These are phyloP conservation scores for Sinhomidia bicolor DNA, from an alignment of 2,888 invertebrate genomes.

Conservation along the genomic window DNA sequence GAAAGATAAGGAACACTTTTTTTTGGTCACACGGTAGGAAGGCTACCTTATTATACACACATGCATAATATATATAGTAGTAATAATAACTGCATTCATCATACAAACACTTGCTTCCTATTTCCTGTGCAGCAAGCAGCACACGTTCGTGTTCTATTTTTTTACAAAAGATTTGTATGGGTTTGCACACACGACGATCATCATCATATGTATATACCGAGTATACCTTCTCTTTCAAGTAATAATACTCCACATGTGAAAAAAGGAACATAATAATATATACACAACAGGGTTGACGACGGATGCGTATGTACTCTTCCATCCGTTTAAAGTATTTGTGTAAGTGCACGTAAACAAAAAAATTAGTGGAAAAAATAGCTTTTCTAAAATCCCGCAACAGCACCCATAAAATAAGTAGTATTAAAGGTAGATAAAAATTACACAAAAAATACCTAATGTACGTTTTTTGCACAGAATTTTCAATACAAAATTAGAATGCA, in stretches of 20 bases:
- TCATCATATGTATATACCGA: background rate
- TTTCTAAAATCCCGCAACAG: conserved; percentile 12
- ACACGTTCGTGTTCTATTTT: conserved; percentile 30
- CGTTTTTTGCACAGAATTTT: no score
- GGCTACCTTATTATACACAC: no score
- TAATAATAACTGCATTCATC: background rate
- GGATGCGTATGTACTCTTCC: background rate
- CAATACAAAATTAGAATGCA: no score
- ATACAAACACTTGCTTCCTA: conserved; percentile 70
- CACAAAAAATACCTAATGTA: no score
- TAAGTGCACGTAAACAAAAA: conserved; percentile 40
- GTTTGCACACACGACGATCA: background rate
- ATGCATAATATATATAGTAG: no score
- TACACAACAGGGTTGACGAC: background rate
- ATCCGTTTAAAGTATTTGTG: background rate
- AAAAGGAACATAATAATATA: background rate
- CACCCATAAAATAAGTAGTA: no score
- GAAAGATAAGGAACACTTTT: conserved; percentile 23
- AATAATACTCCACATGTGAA: background rate
- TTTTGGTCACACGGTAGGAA: conserved; percentile 58
- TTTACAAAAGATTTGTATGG: background rate
- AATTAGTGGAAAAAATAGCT: conserved; percentile 31
- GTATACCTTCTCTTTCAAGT: background rate
- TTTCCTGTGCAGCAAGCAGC: conserved; percentile 58
- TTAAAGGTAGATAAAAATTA: no score